Conservation (phyloP, 2,113 vertebrate genomes). For the Peromyscus maniculatus region DNA sequence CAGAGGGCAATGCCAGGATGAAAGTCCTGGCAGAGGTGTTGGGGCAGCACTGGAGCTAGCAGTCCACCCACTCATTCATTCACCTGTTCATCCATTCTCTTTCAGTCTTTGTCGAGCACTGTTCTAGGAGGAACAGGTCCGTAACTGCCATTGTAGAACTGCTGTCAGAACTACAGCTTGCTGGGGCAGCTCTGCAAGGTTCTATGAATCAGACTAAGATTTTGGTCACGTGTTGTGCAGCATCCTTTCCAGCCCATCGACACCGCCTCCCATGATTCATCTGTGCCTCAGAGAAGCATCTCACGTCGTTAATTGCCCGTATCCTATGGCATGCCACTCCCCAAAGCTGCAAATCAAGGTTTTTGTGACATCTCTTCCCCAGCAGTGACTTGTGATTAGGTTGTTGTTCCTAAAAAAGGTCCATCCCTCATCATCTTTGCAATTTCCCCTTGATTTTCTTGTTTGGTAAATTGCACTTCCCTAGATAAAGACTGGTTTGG, state of each 20-base stretch:
- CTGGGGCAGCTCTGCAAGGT: neutral
- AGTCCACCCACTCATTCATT: neutral
- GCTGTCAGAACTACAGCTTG: neutral
- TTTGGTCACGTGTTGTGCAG: slow-evolving; percentile 32
- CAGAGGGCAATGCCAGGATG: neutral
- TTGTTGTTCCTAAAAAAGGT: slow-evolving; percentile 83
- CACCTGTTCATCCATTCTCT: neutral
- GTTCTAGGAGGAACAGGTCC: neutral
- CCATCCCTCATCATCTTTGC: slow-evolving; percentile 80
- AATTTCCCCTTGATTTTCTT: slow-evolving; percentile 85
- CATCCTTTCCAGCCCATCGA: slow-evolving; percentile 34
- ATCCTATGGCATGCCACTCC: slow-evolving; percentile 77
- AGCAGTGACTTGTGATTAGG: slow-evolving; percentile 82
- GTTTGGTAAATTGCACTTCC: slow-evolving; percentile 83
- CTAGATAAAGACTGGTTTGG: slow-evolving; percentile 77
- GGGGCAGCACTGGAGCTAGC: neutral
- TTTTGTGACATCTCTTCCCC: slow-evolving; percentile 79
- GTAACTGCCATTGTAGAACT: neutral
- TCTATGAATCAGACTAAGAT: slow-evolving; percentile 39
- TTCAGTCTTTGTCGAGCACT: neutral
- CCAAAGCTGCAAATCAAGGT: slow-evolving; percentile 82
- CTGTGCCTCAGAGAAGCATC: slow-evolving; percentile 54
- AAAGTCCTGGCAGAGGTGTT: neutral
- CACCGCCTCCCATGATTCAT: slow-evolving; percentile 53
- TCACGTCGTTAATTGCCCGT: slow-evolving; percentile 81